A percentile compares a stretch with the other conserved stretches of the same genome.
Conservation (phyloP, 1,140 invertebrate species). For the Temnothorax curvispinosus region DNA sequence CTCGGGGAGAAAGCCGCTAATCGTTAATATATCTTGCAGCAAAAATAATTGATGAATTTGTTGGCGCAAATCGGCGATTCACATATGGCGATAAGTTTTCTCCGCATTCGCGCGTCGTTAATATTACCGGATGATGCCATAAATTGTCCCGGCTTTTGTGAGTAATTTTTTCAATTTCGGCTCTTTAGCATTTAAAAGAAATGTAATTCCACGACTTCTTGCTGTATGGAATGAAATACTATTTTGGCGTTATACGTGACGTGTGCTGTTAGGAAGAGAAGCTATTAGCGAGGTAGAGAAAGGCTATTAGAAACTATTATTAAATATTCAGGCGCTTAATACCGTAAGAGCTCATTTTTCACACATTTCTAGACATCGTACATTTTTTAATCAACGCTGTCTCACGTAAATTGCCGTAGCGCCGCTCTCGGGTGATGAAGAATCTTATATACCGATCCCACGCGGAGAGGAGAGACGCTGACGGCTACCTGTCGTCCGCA, state of each 20-base stretch:
- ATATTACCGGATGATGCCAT: constrained; percentile 22
- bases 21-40: constrained; percentile 25
- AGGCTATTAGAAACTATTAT: background rate
- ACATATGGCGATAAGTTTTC: constrained; percentile 33
- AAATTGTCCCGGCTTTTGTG: constrained; percentile 1
- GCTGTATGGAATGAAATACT: background rate
- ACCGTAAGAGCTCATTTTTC: background rate
- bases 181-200: constrained; percentile 5
- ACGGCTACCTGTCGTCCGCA: constrained; percentile 53
- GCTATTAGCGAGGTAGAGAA: background rate
- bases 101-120: background rate
- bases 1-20: constrained; percentile 46
- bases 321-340: background rate
- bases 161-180: background rate
- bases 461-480: constrained; percentile 8
- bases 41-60: constrained; percentile 56
- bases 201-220: background rate
- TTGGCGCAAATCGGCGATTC: background rate
- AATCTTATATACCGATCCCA: background rate
- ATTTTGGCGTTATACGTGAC: constrained; percentile 10
- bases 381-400: background rate
- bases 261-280: background rate
- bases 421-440: background rate
- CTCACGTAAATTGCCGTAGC: background rate
- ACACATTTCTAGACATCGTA: background rate